These are phyloP conservation scores for Drosophila varians DNA, from an alignment of 1,140 invertebrate genomes.

Conservation along the genomic window DNA sequence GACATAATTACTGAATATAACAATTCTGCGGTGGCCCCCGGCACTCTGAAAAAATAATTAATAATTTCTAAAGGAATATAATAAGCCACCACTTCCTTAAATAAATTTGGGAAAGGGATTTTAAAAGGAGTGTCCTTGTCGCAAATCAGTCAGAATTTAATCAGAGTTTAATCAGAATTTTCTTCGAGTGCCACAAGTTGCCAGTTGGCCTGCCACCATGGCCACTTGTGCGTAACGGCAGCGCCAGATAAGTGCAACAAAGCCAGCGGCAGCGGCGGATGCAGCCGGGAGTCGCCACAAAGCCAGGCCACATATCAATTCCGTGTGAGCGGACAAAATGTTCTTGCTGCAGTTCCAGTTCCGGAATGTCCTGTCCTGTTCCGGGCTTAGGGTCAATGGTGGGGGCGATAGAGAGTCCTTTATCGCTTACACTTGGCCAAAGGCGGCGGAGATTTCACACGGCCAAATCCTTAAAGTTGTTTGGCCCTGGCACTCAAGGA, in stretches of 20 bases:
- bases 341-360: constrained; percentile 59
- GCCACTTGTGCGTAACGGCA: constrained; percentile 71
- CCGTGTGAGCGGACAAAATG: constrained; percentile 66
- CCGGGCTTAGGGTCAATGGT: not conserved
- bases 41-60: constrained; percentile 13
- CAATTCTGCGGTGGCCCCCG: constrained; percentile 57
- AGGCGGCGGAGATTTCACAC: constrained; percentile 18
- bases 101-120: too few species aligned
- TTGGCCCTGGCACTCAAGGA: constrained; percentile 9
- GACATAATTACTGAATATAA: constrained; percentile 81
- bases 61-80: not conserved
- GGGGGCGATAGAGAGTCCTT: constrained; percentile 20
- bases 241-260: constrained; percentile 77
- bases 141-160: not conserved
- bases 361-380: constrained; percentile 2
- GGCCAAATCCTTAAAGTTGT: constrained; percentile 34
- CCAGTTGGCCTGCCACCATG: constrained; percentile 2
- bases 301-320: constrained; percentile 71
- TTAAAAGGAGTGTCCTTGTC: too few species aligned
- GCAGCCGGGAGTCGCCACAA: constrained; percentile 18
- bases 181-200: constrained; percentile 9
- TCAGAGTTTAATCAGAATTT: not conserved
- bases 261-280: constrained; percentile 33
- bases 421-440: constrained; percentile 68
- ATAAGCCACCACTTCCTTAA: too few species aligned